Base-by-base conservation (phyloP, 2,888 invertebrate species). In the Geophilus truncorum region DNA sequence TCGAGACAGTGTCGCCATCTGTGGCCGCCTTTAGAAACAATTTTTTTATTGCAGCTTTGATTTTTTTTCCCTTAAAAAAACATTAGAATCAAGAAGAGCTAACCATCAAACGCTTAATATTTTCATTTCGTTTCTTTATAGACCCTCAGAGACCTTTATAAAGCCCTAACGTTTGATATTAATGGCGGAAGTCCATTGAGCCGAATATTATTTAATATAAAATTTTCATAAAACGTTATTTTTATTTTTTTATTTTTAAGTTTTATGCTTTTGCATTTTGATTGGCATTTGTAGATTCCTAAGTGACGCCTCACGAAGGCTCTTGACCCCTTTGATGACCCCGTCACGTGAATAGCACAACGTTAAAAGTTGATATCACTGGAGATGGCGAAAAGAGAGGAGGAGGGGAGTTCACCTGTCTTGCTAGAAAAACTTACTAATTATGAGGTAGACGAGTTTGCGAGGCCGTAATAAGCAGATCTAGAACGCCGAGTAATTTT, bases 391-490 rank as follows among this genome's bases (percentile, higher is more conserved):
- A 75, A 75, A 23, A 32, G 75, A 75, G 75, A 75, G 32, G 51
- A 51, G 51, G 51, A 51, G 51, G 51, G 51, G 51, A 51, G 51
- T 51, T 51, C 51, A 51, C 51, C 51, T 51, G 51, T 51, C 51
- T 51, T 51, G 51, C 51, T 51, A n/a, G 51, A n/a, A 32, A 75
- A 34, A 34, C 34, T 77, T 36, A 34, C 77, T 77, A 77, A 77
- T 77, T 77, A 77, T 77, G 77, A 77, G 77, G 77, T 77, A 51
- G 51, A 51, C 51, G 51, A 51, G 51, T 51, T 51, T 51, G 51
- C 51, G 77, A 77, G 36, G 77, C 30, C 51, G 51, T 77, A 77
- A 77, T 77, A 77, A 77, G 77, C 77, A 77, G 77, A 77, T 77
- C 32, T 77, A 77, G 77, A 77, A 32, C 77, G 32, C 77, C 34